Evolutionary conservation across 2,113 vertebrate species (phyloP), one percentile per base, ranked within the genome.

Genomic region (Quiscalus mexicanus): DNA sequence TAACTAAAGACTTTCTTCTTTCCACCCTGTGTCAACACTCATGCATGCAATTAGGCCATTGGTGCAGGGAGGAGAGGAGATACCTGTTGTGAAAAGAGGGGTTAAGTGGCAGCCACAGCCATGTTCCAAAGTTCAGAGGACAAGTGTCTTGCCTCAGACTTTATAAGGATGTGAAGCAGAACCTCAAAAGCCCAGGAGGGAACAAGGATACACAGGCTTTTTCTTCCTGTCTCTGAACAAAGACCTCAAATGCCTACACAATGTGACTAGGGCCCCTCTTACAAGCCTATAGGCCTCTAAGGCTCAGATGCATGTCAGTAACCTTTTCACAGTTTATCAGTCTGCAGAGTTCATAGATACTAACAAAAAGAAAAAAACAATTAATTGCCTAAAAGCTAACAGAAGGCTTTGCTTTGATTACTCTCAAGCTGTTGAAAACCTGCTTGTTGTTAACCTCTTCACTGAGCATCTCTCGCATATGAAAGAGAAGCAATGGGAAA

Each of bases 1-100:
- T 82, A 78, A 94, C 96, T 97, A 68, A 96, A 93, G 92, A 60
- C 95, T 95, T 96, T 94, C 76, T 96, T 95, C 92, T 93, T 97
- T 95, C 71, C 58, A 94, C 69, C 77, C 53, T 87, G 76, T 79
- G 88, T 93, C 90, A 84, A 93, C 90, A 92, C 1, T 68, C 16
- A 90, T 17, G 2, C 25, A 5, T 33, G 25, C 82, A 87, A 94
- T 94, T 88, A 88, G 75, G 68, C 73, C 80, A 35, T 17, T 53
- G 78, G 83, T 78, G 31, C 49, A 49, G 37, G 18, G 45, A 92
- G 35, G 27, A 91, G 58, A 86, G 41, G 14, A 41, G 41, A 41
- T 75, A 49, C 12, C 28, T 53, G 33, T 22, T 39, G 28, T 49
- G 84, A 81, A 67, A 90, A 96, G 52, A 71, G 15, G 52, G 44